Base-by-base conservation (phyloP, 1,140 invertebrate species). In the Tribolium castaneum region DNA sequence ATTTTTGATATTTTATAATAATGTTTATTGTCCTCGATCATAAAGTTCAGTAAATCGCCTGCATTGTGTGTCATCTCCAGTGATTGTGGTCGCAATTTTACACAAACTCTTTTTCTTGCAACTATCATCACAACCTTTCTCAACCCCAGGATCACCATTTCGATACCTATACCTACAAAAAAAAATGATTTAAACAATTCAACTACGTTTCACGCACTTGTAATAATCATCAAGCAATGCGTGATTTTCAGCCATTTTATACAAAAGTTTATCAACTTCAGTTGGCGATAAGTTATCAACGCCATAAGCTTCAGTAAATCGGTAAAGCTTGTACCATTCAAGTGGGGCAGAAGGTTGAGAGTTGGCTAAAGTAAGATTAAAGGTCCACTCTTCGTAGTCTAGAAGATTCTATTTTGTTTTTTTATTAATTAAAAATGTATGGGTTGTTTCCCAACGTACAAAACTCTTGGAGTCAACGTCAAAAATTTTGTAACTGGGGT, bases 401-500 rank as follows among this genome's bases (percentile, higher is more conserved):
- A 91, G 79, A 0, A 95, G 90, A 81, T 16, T 22, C 59, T 66
- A 10, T 0, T 45, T 19, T 19, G 2, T 19, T 19, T 19, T 2
- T 19, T 19, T 19, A 19, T 19, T 19, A 19, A 19, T 19, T 19
- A 19, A 19, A 19, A 19, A 19, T n/a, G 16, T 19, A 19, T 19
- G 1, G 16, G 1, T 19, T 19, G 2, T 19, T 19, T 19, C 16
- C 1, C 16, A 2, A 19, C 16, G 1, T 87, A 93, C 92, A 77
- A 87, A 92, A 75, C 87, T 90, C 0, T 80, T 85, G 0, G 87
- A 84, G 81, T 95, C 91, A 0, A 95, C 87, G 2, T 89, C 87
- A 81, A 94, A 95, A 2, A 96, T 89, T 82, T 93, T 91, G 83
- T 95, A 98, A 72, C 95, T 95, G 6, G 95, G 92, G 88, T 97